Conservation (phyloP, 2,888 invertebrate genomes). For the Amphipoea lucens region DNA sequence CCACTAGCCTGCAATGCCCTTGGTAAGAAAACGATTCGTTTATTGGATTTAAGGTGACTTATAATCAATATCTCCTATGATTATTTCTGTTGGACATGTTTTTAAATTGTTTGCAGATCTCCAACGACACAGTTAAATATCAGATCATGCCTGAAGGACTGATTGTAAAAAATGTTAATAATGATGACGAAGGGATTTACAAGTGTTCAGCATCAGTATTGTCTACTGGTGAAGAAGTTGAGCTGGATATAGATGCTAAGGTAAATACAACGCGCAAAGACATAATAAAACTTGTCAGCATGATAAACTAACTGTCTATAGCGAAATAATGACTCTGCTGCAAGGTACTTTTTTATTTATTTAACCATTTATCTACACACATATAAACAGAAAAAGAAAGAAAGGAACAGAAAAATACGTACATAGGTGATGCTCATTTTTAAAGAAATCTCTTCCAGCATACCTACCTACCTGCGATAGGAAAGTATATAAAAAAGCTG, state of each 20-base stretch:
- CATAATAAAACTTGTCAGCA: neutral
- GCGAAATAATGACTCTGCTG: neutral
- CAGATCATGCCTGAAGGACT: constrained; percentile 73
- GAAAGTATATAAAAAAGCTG: no score
- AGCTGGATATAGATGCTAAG: constrained; percentile 68
- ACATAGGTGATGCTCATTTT: no score
- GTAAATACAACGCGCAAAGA: constrained; percentile 35
- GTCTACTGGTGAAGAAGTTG: constrained; percentile 69
- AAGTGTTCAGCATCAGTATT: constrained; percentile 70
- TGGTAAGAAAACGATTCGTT: neutral
- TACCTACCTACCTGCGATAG: no score
- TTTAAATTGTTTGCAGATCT: constrained; percentile 47
- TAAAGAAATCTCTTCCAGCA: no score
- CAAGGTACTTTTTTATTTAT: neutral
- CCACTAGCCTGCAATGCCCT: neutral
- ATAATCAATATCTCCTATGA: neutral
- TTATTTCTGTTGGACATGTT: no score
- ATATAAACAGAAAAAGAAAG: no score
- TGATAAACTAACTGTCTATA: neutral
- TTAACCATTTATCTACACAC: no score
- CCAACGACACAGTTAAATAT: constrained; percentile 74
- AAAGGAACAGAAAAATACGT: no score
- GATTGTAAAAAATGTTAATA: constrained; percentile 65
- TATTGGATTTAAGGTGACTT: neutral
- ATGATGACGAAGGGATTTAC: constrained; percentile 70